Evolutionary conservation across 2,888 invertebrate genomes (phyloP).

Genomic region (Cephus nigrinus): DNA sequence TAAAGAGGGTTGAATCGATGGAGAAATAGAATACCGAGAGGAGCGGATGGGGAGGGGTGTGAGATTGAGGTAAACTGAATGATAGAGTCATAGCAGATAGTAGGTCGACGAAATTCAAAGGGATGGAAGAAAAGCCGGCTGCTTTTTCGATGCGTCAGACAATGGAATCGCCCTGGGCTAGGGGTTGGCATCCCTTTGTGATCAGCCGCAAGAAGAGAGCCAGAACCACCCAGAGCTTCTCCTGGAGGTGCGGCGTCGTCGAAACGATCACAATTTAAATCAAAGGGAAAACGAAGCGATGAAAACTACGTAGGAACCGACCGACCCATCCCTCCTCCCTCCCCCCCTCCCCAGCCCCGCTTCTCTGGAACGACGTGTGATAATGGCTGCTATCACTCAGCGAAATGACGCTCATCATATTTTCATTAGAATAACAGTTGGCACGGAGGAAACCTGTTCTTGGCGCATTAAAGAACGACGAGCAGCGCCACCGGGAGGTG

Average conservation of each 20-base stretch:
- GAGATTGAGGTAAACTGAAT: not conserved
- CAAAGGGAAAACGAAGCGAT: conserved; percentile 31
- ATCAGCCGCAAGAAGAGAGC: not conserved
- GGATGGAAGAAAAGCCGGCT: not conserved
- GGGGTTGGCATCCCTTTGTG: conserved; percentile 17
- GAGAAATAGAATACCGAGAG: not conserved
- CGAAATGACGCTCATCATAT: conserved; percentile 47
- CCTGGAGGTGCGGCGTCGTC: not conserved
- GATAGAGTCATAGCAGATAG: not conserved
- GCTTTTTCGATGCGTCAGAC: conserved; percentile 15
- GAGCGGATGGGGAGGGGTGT: not conserved
- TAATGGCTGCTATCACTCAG: conserved; percentile 45
- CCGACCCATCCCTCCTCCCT: not conserved
- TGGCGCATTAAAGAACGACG: not conserved
- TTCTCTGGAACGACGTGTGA: conserved; percentile 37
- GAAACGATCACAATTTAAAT: conserved; percentile 44
- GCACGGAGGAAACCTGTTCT: not conserved
- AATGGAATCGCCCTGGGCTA: conserved; percentile 16
- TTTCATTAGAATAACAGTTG: conserved; percentile 45
- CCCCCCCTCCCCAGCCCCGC: conserved; percentile 11
- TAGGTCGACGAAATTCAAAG: not conserved
- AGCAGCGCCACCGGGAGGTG: not conserved
- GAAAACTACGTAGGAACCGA: not conserved
- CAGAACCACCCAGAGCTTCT: not conserved
- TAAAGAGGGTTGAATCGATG: not conserved